Conservation (phyloP, 2,888 invertebrate species). For the Horisme vitalbata region DNA sequence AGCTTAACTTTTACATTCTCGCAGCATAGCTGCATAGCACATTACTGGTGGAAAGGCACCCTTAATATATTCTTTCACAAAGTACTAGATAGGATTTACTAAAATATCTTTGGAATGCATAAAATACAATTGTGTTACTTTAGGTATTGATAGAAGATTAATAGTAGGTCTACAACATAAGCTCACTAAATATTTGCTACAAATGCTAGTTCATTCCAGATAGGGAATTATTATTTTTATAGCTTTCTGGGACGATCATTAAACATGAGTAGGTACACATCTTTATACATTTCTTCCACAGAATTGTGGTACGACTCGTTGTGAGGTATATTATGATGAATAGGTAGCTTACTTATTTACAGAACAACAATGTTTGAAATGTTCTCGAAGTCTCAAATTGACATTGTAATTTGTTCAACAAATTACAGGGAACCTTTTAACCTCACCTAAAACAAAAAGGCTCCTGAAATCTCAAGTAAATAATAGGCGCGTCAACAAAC, state of each 20-base stretch:
- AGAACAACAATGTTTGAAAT: constrained; percentile 24
- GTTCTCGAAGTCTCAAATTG: constrained; percentile 41
- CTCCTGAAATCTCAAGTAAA: constrained; percentile 31
- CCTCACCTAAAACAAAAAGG: constrained; percentile 36
- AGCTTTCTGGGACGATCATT: constrained; percentile 9
- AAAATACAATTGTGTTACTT: too few species aligned
- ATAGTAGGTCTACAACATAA: too few species aligned
- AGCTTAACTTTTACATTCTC: too few species aligned
- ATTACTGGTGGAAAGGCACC: too few species aligned
- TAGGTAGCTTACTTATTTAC: not conserved
- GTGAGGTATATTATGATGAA: not conserved
- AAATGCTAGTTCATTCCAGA: not conserved
- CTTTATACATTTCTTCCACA: not conserved
- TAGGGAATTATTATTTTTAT: constrained; percentile 11
- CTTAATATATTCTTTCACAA: constrained; percentile 9
- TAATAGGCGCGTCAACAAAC: constrained; percentile 31
- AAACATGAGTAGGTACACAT: constrained; percentile 12
- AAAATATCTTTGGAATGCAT: too few species aligned
- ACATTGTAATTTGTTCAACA: constrained; percentile 53
- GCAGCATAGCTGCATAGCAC: too few species aligned
- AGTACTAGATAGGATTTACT: not conserved
- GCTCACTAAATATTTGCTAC: constrained; percentile 1
- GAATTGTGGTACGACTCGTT: too few species aligned
- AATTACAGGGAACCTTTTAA: constrained; percentile 50
- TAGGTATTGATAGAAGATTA: too few species aligned